Base-by-base conservation (phyloP, 2,797 vertebrate genomes). In the Dipus sagitta region DNA sequence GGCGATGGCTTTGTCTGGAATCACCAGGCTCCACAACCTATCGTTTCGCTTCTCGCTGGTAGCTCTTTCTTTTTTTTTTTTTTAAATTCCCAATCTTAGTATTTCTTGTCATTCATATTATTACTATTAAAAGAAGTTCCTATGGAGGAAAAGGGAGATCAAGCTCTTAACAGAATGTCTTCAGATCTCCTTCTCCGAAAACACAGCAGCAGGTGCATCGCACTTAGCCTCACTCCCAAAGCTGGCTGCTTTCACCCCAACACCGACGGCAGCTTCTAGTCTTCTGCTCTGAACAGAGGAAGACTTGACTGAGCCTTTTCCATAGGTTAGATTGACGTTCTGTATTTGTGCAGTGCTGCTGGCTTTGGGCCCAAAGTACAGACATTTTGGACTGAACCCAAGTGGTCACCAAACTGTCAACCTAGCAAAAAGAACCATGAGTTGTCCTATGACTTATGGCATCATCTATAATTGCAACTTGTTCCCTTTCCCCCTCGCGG, bases 1-100 rank as follows among this genome's bases (percentile, higher is more conserved):
- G 96, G 96, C 84, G 88, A 96, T 97, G 97, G 98, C 98, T 98
- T 97, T 97, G 95, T 97, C 95, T 34, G 94, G 98, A 98, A 99
- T 98, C 98, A 98, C 94, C 98, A 96, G 97, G 96, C 97, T 97
- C 80, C 96, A 97, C 92, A 88, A 96, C 38, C 97, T 93, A 96
- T 23, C 77, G 85, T 97, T 97, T 95, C 92, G 97, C 97, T 98
- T 98, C 95, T 97, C 97, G 96, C 95, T 92, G 88, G 97, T 96
- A 96, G 70, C 92, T 91, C 80, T 65, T 64, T n/a, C n/a, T n/a
- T n/a, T n/a, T n/a, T n/a, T n/a, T n/a, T n/a, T n/a, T 58, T 42
- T 71, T 64, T 21, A 21, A 91, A 92, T 93, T 90, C 96, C 96
- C 96, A 17, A 95, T 97, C 96, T 94, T 87, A 95, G 78, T 65